A percentile compares a stretch with the other conserved stretches of the same genome.
These are phyloP conservation scores for Cacatua alba DNA, from an alignment of 2,113 vertebrate species.

Conservation along the genomic window DNA sequence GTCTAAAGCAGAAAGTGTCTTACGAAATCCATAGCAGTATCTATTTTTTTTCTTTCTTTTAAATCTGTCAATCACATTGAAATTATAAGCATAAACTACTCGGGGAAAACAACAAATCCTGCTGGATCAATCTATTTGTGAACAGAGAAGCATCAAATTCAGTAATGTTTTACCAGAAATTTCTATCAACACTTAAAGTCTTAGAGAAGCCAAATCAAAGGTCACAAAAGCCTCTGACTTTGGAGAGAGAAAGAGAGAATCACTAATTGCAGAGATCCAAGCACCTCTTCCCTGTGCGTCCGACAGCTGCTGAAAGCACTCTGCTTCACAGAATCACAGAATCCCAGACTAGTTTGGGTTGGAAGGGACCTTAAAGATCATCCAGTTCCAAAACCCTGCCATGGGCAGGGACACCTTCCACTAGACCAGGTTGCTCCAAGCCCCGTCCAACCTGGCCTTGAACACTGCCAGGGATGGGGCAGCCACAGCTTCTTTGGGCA, in stretches of 20 bases:
- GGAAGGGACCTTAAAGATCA: not conserved
- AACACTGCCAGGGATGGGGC: not conserved
- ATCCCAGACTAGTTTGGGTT: not conserved
- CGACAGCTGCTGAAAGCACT: not conserved
- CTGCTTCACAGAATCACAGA: not conserved
- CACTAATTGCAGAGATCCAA: not conserved
- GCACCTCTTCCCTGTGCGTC: not conserved
- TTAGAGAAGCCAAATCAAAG: not conserved
- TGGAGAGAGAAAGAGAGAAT: not conserved
- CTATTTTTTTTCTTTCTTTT: not conserved
- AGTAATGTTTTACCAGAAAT: not conserved
- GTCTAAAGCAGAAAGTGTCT: not conserved
- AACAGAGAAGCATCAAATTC: not conserved
- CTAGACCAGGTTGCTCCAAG: not conserved
- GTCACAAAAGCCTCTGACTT: not conserved
- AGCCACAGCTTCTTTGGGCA: not conserved
- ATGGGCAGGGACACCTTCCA: not conserved
- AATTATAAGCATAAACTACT: not conserved
- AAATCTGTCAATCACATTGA: not conserved
- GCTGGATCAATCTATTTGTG: not conserved
- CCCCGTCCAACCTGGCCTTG: not conserved
- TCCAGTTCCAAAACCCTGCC: not conserved
- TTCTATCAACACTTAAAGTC: not conserved
- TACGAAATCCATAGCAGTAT: not conserved
- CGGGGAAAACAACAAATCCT: not conserved